Conservation (phyloP, 2,113 vertebrate species). For the Oreochromis spilurus region DNA sequence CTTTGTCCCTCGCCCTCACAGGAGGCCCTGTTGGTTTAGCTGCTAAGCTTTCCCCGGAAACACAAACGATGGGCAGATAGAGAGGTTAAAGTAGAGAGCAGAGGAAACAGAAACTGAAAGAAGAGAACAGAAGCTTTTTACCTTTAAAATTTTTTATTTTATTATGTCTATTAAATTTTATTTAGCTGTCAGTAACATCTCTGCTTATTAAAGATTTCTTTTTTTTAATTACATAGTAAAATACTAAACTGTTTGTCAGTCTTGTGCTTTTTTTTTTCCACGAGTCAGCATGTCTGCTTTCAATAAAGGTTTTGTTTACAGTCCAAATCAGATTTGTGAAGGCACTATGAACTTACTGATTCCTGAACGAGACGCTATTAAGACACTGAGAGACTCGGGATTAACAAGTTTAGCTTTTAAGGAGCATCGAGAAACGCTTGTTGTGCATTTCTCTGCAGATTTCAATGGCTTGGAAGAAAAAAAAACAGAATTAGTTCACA, state of each 20-base stretch:
- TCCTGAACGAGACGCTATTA: constrained; percentile 61
- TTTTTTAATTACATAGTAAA: background rate
- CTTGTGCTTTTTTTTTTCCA: background rate
- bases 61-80: constrained; percentile 67
- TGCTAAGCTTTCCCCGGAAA: constrained; percentile 70
- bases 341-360: constrained; percentile 59
- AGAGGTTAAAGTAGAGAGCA: constrained; percentile 54
- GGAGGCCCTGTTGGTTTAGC: constrained; percentile 72
- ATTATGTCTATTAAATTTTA: background rate
- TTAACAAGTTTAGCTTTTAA: constrained; percentile 68
- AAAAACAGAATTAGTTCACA: constrained; percentile 8
- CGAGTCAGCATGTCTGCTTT: constrained; percentile 37
- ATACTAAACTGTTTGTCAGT: background rate
- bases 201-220: background rate
- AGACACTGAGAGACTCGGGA: constrained; percentile 55
- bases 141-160: background rate
- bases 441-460: constrained; percentile 48
- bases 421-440: constrained; percentile 58
- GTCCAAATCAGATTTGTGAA: constrained; percentile 52
- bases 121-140: background rate
- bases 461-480: background rate
- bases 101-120: constrained; percentile 21
- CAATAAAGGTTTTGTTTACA: constrained; percentile 46
- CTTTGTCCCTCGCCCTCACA: constrained; percentile 65
- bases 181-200: background rate